Evolutionary conservation across 64 coral and sea anemone species (phyloP).

Genomic region (Actinia tenebrosa): DNA sequence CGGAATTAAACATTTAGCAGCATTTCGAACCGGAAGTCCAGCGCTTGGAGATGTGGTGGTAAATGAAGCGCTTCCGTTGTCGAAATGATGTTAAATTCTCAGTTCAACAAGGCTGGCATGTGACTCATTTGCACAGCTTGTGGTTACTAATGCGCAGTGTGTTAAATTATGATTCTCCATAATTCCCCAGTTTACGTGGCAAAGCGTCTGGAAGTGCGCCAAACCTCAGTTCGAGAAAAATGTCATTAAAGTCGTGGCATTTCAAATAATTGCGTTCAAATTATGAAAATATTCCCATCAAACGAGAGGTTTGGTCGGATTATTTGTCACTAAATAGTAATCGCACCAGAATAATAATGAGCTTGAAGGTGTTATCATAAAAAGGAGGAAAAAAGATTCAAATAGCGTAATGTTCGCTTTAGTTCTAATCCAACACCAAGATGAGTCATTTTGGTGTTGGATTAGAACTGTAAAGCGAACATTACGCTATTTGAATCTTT

Average conservation of each 20-base stretch:
- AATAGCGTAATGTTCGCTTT: not conserved
- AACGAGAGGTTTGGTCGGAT: not conserved
- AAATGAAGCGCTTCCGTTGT: constrained; percentile 12
- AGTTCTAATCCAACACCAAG: not conserved
- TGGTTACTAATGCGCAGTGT: not conserved
- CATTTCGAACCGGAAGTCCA: constrained; percentile 6
- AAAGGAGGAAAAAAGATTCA: not conserved
- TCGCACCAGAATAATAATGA: not conserved
- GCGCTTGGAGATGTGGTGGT: not conserved
- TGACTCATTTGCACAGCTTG: not conserved
- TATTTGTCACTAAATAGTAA: not conserved
- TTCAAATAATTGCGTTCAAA: not conserved
- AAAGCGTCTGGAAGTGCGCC: not conserved
- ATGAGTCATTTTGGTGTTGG: not conserved
- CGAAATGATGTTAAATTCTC: not conserved
- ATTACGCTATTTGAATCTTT: not conserved
- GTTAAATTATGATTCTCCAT: not conserved
- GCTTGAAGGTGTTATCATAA: not conserved
- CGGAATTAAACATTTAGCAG: constrained; percentile 3
- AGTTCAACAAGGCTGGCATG: not conserved
- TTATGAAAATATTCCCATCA: not conserved
- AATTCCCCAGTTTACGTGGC: not conserved
- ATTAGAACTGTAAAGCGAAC: not conserved
- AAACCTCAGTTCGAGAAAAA: not conserved
- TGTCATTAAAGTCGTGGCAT: not conserved